Evolutionary conservation across 2,113 vertebrate species (phyloP).

Genomic region (Gavia stellata): DNA sequence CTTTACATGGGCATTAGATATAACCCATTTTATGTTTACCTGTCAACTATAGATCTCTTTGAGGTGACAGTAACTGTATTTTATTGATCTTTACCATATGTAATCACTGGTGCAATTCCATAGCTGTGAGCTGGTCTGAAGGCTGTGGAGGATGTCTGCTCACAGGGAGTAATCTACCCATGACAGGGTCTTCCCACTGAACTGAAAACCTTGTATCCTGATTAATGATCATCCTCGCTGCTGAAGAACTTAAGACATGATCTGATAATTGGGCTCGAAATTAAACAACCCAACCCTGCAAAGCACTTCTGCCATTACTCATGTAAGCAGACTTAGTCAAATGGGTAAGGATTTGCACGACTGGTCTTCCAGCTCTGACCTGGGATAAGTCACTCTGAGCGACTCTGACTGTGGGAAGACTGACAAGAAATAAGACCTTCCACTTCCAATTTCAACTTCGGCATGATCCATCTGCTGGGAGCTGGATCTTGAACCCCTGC

Average conservation of each 20-base stretch:
- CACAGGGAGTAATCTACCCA: neutral
- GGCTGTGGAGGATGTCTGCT: neutral
- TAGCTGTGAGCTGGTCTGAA: neutral
- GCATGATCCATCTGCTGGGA: neutral
- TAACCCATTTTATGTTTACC: neutral
- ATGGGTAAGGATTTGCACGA: neutral
- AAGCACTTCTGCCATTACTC: neutral
- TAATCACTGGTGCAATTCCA: neutral
- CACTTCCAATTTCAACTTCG: neutral
- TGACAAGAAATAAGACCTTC: neutral
- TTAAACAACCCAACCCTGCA: neutral
- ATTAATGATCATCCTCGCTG: neutral
- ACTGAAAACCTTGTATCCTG: neutral
- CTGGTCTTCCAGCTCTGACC: neutral
- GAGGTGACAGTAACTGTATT: neutral
- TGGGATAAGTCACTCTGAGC: neutral
- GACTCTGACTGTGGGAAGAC: neutral
- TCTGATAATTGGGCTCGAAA: neutral
- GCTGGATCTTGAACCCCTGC: neutral
- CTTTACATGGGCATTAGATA: neutral
- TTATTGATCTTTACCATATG: neutral
- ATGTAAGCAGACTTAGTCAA: neutral
- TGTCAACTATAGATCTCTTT: neutral
- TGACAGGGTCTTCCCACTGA: neutral
- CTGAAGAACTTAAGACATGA: neutral